Conservation (phyloP, 1,140 invertebrate genomes). For the Galleria mellonella region DNA sequence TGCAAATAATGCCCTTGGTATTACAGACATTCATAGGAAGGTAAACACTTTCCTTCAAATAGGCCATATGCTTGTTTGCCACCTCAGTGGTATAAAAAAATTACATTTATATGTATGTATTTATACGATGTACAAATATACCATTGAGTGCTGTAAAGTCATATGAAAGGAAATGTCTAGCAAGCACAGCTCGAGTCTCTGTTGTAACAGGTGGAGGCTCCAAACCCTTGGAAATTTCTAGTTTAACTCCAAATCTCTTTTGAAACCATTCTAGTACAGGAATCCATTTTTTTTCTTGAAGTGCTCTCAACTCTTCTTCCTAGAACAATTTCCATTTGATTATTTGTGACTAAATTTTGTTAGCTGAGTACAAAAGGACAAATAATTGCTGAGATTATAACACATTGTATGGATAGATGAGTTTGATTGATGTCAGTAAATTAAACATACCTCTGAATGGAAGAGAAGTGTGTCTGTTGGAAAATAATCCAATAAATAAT, state of each 20-base stretch:
- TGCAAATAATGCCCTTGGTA: no score
- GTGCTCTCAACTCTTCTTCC: slow-evolving; percentile 82
- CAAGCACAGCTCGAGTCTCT: slow-evolving; percentile 81
- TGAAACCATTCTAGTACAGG: slow-evolving; percentile 93
- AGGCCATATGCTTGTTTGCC: no score
- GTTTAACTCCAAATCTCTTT: slow-evolving; percentile 82
- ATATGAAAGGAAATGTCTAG: slow-evolving; percentile 84
- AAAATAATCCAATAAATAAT: slow-evolving; percentile 87
- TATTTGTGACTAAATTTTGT: no score
- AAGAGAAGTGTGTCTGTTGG: slow-evolving; percentile 92
- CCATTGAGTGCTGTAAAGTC: slow-evolving; percentile 86
- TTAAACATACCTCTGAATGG: slow-evolving; percentile 80
- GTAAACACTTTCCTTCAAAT: no score
- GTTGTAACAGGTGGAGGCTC: slow-evolving; percentile 77
- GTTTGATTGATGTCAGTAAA: neutral
- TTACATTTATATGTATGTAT: no score
- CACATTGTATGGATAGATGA: no score
- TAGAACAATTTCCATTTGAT: slow-evolving; percentile 36
- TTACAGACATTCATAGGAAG: no score
- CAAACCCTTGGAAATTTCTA: slow-evolving; percentile 83
- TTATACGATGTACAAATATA: slow-evolving; percentile 63
- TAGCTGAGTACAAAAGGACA: no score
- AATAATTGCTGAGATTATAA: no score
- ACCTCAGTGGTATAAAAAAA: no score
- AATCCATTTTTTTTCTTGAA: slow-evolving; percentile 90